Base-by-base conservation (phyloP, 2,797 vertebrate genomes). In the Tinamus major region DNA sequence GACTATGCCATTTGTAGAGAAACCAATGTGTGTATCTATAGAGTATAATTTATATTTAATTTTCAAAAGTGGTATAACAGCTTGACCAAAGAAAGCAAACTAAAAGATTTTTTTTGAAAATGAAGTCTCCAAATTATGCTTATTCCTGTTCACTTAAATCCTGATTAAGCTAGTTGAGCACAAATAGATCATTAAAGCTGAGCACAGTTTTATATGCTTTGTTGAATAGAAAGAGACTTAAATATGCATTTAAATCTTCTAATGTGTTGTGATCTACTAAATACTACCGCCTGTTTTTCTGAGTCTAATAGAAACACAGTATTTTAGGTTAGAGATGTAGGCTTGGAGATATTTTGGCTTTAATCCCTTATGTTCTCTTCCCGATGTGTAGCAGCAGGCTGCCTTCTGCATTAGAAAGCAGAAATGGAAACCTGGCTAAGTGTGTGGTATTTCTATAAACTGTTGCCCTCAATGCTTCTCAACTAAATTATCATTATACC, bases 361-460 rank as follows among this genome's bases (percentile, higher is more conserved):
- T 68, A 33, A 55, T 31, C 29, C 56, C 41, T 31, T 71, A 16
- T 0, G 4, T 72, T 93, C 63, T 79, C 35, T 56, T 79, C 27
- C 20, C 35, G 35, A 17, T 79, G 44, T 87, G 13, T 70, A 74
- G 64, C 78, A 84, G 14, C 23, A 51, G 24, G n/a, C 44, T 93
- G 64, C 53, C 48, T 93, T 69, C 70, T 46, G n/a, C 74, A 35
- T 44, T 77, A 48, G 69, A 92, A 92, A 67, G 58, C 48, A 92
- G 88, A 94, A 90, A 49, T 53, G 31, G 67, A 92, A 77, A 79
- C 20, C 46, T 78, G 41, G 31, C 4, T 0, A 92, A 77, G 68
- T n/a, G 7, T 82, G 68, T 85, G 64, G n/a, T 63, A 70, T 88
- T 91, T 84, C 59, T 74, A 29, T 63, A 61, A 90, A 90, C 53